Base-by-base conservation (phyloP, 2,797 vertebrate species). In the Taeniopygia guttata region DNA sequence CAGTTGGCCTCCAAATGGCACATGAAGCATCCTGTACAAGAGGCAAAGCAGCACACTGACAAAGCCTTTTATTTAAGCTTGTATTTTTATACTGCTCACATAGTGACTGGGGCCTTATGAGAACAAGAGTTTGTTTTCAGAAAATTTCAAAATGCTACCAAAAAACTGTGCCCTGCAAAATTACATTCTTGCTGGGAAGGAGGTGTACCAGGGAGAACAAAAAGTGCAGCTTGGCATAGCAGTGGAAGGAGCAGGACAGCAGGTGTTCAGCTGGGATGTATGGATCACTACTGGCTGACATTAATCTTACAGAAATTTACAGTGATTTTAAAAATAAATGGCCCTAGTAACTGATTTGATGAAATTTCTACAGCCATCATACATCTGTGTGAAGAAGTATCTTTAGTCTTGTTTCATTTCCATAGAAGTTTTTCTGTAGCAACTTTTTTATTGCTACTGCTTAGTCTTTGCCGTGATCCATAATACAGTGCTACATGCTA, bases 391-490 rank as follows among this genome's bases (percentile, higher is more conserved):
- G 78, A 96, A 94, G 59, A 63, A 93, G 15, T 74, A 70, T 60
- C 89, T 89, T 95, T 11, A 12, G 62, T 76, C 89, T 95, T 91
- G 81, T 74, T 79, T 78, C 88, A 87, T 93, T 89, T 92, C 87
- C 90, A 77, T 64, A 48, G 29, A 72, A 77, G 32, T 46, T 93
- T 89, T 89, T 85, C 75, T 93, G 46, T 73, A 94, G 68, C 60
- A 94, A 45, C 87, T 86, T 94, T 94, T 95, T 89, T 54, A 94
- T 94, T 97, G 91, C 85, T 83, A 84, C 58, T 94, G 78, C 82
- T 84, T 74, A 93, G 89, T 89, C 88, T 94, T 88, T 96, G 90
- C 86, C 83, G 34, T 92, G 83, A 94, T 91, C 94, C 69, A 8
- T 90, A 96, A 88, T 23, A 62, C 87, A 94, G 90, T 93, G 82